Base-by-base conservation (phyloP, 2,888 invertebrate genomes). In the Drosophila kambysellisi region DNA sequence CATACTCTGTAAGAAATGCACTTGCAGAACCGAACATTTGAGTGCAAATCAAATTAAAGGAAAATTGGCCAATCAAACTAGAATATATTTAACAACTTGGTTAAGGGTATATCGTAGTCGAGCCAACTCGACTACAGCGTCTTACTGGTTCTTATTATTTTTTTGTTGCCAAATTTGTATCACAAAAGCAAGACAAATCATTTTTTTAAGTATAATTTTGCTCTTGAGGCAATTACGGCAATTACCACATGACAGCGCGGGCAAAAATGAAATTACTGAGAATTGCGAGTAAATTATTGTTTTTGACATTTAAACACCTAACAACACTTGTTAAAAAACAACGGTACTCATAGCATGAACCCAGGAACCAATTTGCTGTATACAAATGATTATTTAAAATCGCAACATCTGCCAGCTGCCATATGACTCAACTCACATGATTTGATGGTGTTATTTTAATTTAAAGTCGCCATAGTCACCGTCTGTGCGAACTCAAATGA, bases 371-470 rank as follows among this genome's bases (percentile, higher is more conserved):
- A 25, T 25, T 25, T 25, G 56, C 9, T 29, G 11, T 15, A 6
- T 39, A 17, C 51, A 60, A 70, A 51, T 75, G 70, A 69, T 75
- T 50, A 61, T 59, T 33, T 20, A 29, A 63, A 70, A 60, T 64
- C 33, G 66, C 35, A 41, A 11, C 17, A 0, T 15, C 54, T 25
- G 7, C 35, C 52, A 46, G 67, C 30, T 30, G 32, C 7, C 60
- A 65, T 46, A 52, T 60, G 67, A 6, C 52, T 29, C 29, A 37
- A 48, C 25, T 72, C 75, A 50, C 67, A 78, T 54, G 54, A 25
- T 9, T 41, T 70, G 48, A 46, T 70, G 43, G 41, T 67, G 71
- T 43, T 56, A 76, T 71, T 65, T 76, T 63, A 67, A 53, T 56
- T 67, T 50, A 50, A 12, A 39, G 56, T 33, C 53, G 29, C 29